Base-by-base conservation (phyloP, 2,888 invertebrate species). In the Dolomedes plantarius region DNA sequence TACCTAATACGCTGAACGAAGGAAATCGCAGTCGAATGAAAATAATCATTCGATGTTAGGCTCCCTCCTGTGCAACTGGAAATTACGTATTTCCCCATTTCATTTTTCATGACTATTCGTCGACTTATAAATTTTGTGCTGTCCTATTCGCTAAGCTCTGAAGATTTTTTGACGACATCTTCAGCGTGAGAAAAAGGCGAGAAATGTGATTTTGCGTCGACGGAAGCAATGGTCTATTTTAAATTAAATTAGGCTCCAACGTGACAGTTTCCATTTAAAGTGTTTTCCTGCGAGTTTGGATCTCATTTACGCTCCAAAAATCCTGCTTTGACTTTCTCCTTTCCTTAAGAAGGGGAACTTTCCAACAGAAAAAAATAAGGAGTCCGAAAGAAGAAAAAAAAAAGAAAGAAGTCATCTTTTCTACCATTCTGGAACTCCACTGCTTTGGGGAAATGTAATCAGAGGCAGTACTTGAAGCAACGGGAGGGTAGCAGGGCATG, bases 381-480 rank as follows among this genome's bases (percentile, higher is more conserved):
- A 32, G 36, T 36, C 19, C 23, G 23, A 46, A n/a, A 64, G 46
- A 46, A n/a, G 28, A 32, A 77, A 62, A 77, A 77, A 31, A 19
- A 39, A 41, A 36, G 29, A 16, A 67, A 64, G 56, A 81, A 81
- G 74, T 81, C 56, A 74, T 68, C 68, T 73, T 73, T 74, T 56
- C 80, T 74, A 68, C 56, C 50, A 81, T 81, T 81, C 81, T 39
- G 16, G 68, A 62, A 39, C 74, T 67, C 74, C 41, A 39, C 74
- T 36, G 67, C 68, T 62, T 39, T 82, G 56, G 64, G 62, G 31
- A 75, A 82, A 82, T 62, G 75, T 82, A 82, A 82, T 82, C 81
- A 75, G 75, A 81, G 62, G 36, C 56, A 50, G 81, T 41, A 50
- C 62, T 74, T 27, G 64, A 74, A 64, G 32, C 74, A 28, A 11